These are phyloP conservation scores for Cariama cristata DNA, from an alignment of 2,113 vertebrate species.

Conservation along the genomic window DNA sequence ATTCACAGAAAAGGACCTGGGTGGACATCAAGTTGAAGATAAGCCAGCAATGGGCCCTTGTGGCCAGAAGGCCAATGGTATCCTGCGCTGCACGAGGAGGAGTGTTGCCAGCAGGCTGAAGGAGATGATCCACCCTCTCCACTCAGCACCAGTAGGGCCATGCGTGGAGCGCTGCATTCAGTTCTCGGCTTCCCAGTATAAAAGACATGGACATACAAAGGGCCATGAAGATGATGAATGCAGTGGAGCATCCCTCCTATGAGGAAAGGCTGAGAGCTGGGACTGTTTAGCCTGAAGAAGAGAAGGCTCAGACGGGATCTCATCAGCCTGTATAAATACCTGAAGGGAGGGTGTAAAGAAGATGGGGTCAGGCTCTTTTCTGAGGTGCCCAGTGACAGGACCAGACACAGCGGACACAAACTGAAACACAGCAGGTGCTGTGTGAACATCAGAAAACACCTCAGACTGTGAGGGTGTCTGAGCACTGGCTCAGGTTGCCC, in stretches of 20 bases:
- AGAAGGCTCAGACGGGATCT: background rate
- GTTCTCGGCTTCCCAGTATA: background rate
- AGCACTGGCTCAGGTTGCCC: background rate
- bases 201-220: rapidly evolving
- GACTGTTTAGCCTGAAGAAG: background rate
- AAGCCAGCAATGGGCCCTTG: background rate
- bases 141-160: background rate
- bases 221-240: background rate
- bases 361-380: background rate
- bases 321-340: background rate
- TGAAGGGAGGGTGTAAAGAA: background rate
- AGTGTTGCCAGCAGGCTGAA: background rate
- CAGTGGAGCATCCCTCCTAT: background rate
- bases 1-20: background rate
- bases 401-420: background rate
- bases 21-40: background rate
- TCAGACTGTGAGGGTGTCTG: background rate
- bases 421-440: background rate
- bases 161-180: background rate
- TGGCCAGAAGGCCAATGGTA: background rate
- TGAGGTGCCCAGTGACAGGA: background rate
- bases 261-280: background rate
- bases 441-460: background rate
- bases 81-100: background rate
- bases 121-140: background rate